phyloP scores from a whole-genome alignment of 2,888 invertebrate genomes.

The Acrobasis consociella region DNA sequence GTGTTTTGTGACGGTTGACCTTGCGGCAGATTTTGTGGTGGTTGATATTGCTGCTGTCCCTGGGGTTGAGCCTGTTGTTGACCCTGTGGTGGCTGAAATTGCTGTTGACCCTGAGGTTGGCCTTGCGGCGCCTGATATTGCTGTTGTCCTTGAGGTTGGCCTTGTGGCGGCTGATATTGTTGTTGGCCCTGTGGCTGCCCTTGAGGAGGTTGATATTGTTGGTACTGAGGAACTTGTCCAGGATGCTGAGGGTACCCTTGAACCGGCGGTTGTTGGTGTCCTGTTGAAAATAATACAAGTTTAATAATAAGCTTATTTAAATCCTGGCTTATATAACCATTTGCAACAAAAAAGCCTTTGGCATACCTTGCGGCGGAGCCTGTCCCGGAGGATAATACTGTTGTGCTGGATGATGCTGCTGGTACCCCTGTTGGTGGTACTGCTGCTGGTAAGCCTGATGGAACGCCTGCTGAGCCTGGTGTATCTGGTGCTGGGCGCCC shows the following conservation, averaged over 20 bases:
- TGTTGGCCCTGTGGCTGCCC: slow-evolving; percentile 30
- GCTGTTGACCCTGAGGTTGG: slow-evolving; percentile 37
- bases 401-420: slow-evolving; percentile 38
- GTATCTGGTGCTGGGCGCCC: slow-evolving; percentile 68
- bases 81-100: slow-evolving; percentile 34
- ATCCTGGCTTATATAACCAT: background rate
- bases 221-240: slow-evolving; percentile 29
- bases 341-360: slow-evolving; percentile 21
- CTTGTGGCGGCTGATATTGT: slow-evolving; percentile 23
- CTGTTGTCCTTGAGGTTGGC: slow-evolving; percentile 24
- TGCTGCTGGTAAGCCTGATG: slow-evolving; percentile 54
- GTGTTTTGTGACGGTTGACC: slow-evolving; percentile 25
- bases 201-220: slow-evolving; percentile 33
- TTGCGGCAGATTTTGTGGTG: slow-evolving; percentile 35
- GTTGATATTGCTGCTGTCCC: slow-evolving; percentile 27
- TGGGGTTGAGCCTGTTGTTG: slow-evolving; percentile 36
- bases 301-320: too few relatives aligned
- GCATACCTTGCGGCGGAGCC: slow-evolving; percentile 29
- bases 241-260: slow-evolving; percentile 45
- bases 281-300: slow-evolving; percentile 9
- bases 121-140: slow-evolving; percentile 35
- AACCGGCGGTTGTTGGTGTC: slow-evolving; percentile 34
- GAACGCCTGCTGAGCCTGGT: slow-evolving; percentile 51
- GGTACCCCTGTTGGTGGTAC: slow-evolving; percentile 39
- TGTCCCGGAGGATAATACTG: slow-evolving; percentile 41